Conservation (phyloP, 2,797 vertebrate species). For the Leptodactylus fallax region DNA sequence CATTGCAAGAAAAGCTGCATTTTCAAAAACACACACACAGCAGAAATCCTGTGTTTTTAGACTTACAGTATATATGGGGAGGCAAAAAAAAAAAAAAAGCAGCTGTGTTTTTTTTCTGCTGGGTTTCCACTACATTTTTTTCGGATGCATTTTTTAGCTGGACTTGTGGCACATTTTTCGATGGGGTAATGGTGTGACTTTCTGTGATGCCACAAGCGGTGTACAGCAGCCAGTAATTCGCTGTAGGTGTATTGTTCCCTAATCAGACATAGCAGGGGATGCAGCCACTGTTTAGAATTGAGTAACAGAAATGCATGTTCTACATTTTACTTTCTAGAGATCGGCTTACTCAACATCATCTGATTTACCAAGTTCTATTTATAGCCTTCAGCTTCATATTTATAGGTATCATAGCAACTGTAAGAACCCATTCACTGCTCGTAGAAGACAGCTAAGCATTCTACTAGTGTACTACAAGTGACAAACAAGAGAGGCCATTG, state of each 20-base stretch:
- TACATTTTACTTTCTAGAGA: conserved; percentile 30
- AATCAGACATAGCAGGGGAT: background rate
- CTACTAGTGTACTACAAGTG: background rate
- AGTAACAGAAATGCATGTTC: background rate
- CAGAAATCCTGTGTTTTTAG: too few relatives aligned
- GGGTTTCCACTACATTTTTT: too few relatives aligned
- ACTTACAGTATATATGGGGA: too few relatives aligned
- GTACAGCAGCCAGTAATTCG: too few relatives aligned
- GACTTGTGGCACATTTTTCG: too few relatives aligned
- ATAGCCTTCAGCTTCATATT: conserved; percentile 11
- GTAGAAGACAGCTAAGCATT: background rate
- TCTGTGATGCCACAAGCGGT: too few relatives aligned
- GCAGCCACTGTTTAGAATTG: background rate
- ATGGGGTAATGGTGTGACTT: too few relatives aligned
- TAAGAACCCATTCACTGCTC: conserved; percentile 6
- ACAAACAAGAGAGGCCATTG: background rate
- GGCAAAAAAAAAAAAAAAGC: too few relatives aligned
- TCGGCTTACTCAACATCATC: background rate
- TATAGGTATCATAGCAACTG: conserved; percentile 51
- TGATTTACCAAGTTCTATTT: conserved; percentile 37
- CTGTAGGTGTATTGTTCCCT: background rate
- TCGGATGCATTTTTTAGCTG: too few relatives aligned
- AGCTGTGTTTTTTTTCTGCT: too few relatives aligned
- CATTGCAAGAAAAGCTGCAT: too few relatives aligned
- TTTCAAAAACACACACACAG: too few relatives aligned